Evolutionary conservation across 2,888 invertebrate species (phyloP).

Genomic region (Sericinus montela): DNA sequence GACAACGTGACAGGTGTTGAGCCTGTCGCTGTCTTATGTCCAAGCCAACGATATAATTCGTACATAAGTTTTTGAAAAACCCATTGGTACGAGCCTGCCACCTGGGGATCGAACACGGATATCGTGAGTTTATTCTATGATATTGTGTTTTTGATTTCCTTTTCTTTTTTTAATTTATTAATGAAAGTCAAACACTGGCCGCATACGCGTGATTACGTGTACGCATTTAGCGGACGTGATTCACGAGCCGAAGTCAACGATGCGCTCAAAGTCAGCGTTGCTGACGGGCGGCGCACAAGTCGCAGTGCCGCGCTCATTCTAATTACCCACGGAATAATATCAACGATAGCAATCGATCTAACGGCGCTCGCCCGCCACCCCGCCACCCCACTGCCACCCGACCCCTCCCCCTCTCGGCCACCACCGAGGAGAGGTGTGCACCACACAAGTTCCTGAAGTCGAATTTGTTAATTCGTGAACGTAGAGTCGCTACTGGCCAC

Average conservation of each 20-base stretch:
- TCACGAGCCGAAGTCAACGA: neutral
- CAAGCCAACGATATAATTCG: too few relatives aligned
- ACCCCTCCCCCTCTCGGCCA: constrained; percentile 29
- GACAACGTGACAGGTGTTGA: too few relatives aligned
- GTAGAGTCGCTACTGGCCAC: constrained; percentile 23
- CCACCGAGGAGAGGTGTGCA: constrained; percentile 19
- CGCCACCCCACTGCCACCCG: constrained; percentile 30
- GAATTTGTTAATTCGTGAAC: constrained; percentile 43
- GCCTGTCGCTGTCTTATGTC: too few relatives aligned
- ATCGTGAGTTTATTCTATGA: too few relatives aligned
- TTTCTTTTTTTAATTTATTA: too few relatives aligned
- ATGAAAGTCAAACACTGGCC: too few relatives aligned
- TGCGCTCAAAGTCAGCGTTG: constrained; percentile 13
- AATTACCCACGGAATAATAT: constrained; percentile 74
- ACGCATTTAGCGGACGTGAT: neutral
- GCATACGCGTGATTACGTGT: too few relatives aligned
- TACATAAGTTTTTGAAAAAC: too few relatives aligned
- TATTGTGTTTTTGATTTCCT: too few relatives aligned
- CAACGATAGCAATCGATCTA: constrained; percentile 73
- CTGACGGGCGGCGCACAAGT: constrained; percentile 25
- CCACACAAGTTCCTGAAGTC: constrained; percentile 39
- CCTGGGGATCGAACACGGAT: too few relatives aligned
- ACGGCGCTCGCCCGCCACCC: constrained; percentile 43
- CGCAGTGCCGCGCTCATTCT: constrained; percentile 55
- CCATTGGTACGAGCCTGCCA: too few relatives aligned